Evolutionary conservation across 2,888 invertebrate genomes (phyloP), one percentile per base, ranked within the genome.

Genomic region (Coecobrya sp.): DNA sequence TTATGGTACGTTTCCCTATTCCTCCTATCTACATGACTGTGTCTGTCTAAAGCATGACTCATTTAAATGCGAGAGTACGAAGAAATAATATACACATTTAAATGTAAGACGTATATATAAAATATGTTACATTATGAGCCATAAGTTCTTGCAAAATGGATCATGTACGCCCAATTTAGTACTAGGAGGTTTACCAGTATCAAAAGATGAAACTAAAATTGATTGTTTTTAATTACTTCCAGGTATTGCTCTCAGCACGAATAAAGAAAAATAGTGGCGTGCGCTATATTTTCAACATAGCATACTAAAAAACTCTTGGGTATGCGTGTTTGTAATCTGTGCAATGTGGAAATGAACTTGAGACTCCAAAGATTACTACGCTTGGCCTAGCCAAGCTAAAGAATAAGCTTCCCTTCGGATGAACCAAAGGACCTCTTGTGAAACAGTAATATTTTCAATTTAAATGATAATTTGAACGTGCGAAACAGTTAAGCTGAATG

Each of bases 201-300:
- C 1, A 25, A 27, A 27, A 11, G 10, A 68, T 30, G 27, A 30
- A 68, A 73, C 16, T 73, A 16, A 16, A 70, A 1, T 49, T 73
- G 10, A 19, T n/a, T 73, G 36, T 73, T 2, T 73, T 2, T 73
- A 73, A 73, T 73, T 42, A 73, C 73, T 73, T 73, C 73, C 73
- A 73, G 73, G 73, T 65, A 73, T 45, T 42, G 42, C 42, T 73
- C 36, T 22, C 22, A 11, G 13, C 73, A 10, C 42, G 73, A 73
- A 42, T 73, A n/a, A 36, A 36, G 42, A n/a, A 42, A 3, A 25
- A 42, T n/a, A 36, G 36, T 13, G 3, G 73, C 42, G 73, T 73
- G 73, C 30, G 73, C 13, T 7, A 36, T 36, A 36, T 36, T 36
- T 36, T 4, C 36, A 7, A 7, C 36, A 36, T 7, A 36, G 36